These are phyloP conservation scores for Drosophila pseudotakahashii DNA, from an alignment of 2,888 invertebrate genomes.

Conservation along the genomic window DNA sequence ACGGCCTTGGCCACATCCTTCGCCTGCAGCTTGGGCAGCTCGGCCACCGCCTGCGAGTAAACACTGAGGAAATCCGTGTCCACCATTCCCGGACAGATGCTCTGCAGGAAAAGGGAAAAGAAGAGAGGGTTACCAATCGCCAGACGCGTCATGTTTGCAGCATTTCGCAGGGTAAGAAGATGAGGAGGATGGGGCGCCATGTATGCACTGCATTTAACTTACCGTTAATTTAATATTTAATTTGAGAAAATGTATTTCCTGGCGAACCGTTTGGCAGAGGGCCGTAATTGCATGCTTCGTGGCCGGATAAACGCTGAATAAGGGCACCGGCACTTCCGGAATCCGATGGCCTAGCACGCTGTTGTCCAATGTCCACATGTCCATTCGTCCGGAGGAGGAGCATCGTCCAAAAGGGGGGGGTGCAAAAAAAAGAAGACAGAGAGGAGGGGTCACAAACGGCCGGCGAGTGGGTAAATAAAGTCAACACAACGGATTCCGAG, in stretches of 20 bases:
- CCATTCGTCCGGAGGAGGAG: slow-evolving; percentile 15
- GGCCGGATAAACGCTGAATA: slow-evolving; percentile 86
- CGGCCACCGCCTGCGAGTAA: slow-evolving; percentile 80
- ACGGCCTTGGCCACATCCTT: slow-evolving; percentile 88
- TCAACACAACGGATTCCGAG: slow-evolving; percentile 69
- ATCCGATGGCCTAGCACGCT: slow-evolving; percentile 85
- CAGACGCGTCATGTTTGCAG: slow-evolving; percentile 34
- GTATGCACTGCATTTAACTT: slow-evolving; percentile 78
- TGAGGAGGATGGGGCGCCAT: slow-evolving; percentile 27
- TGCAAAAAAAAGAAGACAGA: background rate
- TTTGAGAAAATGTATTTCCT: slow-evolving; percentile 85
- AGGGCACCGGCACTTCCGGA: slow-evolving; percentile 85
- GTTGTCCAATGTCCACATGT: slow-evolving; percentile 32
- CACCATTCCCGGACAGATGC: slow-evolving; percentile 88
- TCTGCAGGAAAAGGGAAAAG: slow-evolving; percentile 82
- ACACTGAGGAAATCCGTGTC: slow-evolving; percentile 85
- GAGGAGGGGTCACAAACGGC: slow-evolving; percentile 9
- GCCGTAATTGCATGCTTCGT: slow-evolving; percentile 87
- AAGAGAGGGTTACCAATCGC: slow-evolving; percentile 27
- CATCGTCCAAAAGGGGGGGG: background rate
- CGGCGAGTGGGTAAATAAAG: slow-evolving; percentile 58
- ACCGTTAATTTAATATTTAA: slow-evolving; percentile 84
- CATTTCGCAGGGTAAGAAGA: slow-evolving; percentile 3
- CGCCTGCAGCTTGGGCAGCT: slow-evolving; percentile 85
- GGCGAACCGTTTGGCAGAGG: slow-evolving; percentile 86